Base-by-base conservation (phyloP, 1,140 invertebrate species). In the Adelges cooleyi region DNA sequence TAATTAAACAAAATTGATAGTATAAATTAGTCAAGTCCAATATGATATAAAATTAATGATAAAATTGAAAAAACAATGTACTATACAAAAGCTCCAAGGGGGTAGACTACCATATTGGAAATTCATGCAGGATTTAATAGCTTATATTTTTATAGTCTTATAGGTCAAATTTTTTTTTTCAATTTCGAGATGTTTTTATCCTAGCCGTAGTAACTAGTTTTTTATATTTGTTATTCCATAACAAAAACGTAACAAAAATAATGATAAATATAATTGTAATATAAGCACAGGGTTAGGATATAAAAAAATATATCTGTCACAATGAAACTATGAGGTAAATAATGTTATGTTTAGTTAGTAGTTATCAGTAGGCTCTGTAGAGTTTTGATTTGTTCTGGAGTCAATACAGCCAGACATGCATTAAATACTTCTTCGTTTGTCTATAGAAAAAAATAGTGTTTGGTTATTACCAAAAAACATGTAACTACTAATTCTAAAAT, bases 361-460 rank as follows among this genome's bases (percentile, higher is more conserved):
- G 17, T 15, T 25, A 62, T 29, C 17, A 62, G 11, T 42, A 59
- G 54, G 23, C 25, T 48, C 33, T 62, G 56, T 48, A 62, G 9
- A 0, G 8, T 22, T 29, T 46, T 48, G 18, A 62, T 33, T 25
- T 62, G 56, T 44, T 62, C 56, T 4, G 17, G 42, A 33, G 44
- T 48, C 18, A 62, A 48, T 62, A 48, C 17, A 46, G 42, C 25
- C 17, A 62, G 20, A 29, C 25, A 62, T 9, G 56, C 56, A 33
- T 62, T 62, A 48, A 62, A 62, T 15, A 33, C 42, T 23, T 62
- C 56, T 62, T 33, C 17, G 8, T 62, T 62, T 29, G 42, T 22
- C 56, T 62, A 15, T 13, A 48, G 29, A 6, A 33, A 33, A 33
- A 33, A 6, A 11, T 44, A n/a, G n/a, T 44, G 15, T 4, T 44